Base-by-base conservation (phyloP, 2,797 vertebrate species). In the Acridotheres tristis region DNA sequence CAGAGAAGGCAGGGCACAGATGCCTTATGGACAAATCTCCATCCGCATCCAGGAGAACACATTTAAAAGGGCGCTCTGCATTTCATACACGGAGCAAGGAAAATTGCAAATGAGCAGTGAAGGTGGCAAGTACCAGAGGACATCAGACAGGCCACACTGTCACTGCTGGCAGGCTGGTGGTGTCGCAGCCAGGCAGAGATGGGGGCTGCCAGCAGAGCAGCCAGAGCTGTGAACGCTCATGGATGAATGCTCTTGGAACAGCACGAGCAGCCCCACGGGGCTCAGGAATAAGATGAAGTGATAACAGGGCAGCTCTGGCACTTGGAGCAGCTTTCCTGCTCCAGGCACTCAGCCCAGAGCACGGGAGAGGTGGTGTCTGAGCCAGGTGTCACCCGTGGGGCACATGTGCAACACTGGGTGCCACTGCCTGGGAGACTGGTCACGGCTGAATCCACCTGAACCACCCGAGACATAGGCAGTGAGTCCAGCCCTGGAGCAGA, bases 401-500 rank as follows among this genome's bases (percentile, higher is more conserved):
- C 61, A 62, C 57, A 69, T 11, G 30, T 43, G 48, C 51, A 6
- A 9, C 45, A 3, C 0, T 1, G 0, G 73, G 48, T 25, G 22
- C 36, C 7, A 13, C n/a, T 27, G 54, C 51, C 42, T 29, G 12
- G 2, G 20, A 48, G 51, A 29, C 0, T 22, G 61, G 25, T 10
- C 30, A 18, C 0, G 7, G 48, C 65, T 36, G 73, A 67, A 80
- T 6, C 19, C 4, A 3, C 9, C 16, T 1, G 1, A 27, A 13
- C 5, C 2, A 0, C 42, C 27, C 23, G 0, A 67, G 13, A 48
- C 1, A 1, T 0, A 4, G 22, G 17, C 45, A 80, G 27, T 1
- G 17, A 48, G 53, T 11, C 59, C 59, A 74, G 17, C 22, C n/a
- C 36, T 4, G 4, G 21, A 25, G 48, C 21, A 62, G 5, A 50